Base-by-base conservation (phyloP, 2,113 vertebrate species). In the Malurus alboscapulatus region DNA sequence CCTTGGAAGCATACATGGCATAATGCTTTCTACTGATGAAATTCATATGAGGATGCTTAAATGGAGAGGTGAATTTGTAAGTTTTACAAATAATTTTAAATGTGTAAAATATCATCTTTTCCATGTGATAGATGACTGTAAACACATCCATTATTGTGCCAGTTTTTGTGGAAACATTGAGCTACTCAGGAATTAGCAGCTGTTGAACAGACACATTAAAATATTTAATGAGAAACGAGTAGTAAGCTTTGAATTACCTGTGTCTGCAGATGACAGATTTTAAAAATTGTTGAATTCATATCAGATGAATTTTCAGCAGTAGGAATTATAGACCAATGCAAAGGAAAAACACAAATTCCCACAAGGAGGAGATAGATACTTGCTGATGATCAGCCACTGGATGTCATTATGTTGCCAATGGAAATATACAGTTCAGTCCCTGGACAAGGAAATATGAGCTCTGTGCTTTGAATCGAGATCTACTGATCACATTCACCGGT, bases 281-380 rank as follows among this genome's bases (percentile, higher is more conserved):
- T 54, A 71, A 44, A 48, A 48, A 12, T 38, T 16, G 0, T n/a
- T 75, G n/a, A 9, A 55, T 55, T 53, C 75, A 32, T 36, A 72
- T 20, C 3, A 75, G 17, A 48, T 1, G 71, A 47, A 59, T 68
- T 51, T 75, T 19, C n/a, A 84, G 4, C 53, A 34, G 27, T 24
- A 73, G 10, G 14, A 89, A 65, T 8, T 75, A 26, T 14, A 68
- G 9, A 30, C 9, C 42, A 51, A 8, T 10, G 27, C 11, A 91
- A 80, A 27, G 29, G 24, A 88, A 92, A 94, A 95, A 12, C 16
- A 65, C 15, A 38, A 78, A 89, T 77, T 94, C 90, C 74, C 90
- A 92, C 83, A 87, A 74, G 90, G 77, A 94, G 88, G 80, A 90
- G 75, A 83, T 50, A 94, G 69, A 71, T 63, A 65, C 69, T 82